These are phyloP conservation scores for Zygaena filipendulae DNA, from an alignment of 2,888 invertebrate species.

Conservation along the genomic window DNA sequence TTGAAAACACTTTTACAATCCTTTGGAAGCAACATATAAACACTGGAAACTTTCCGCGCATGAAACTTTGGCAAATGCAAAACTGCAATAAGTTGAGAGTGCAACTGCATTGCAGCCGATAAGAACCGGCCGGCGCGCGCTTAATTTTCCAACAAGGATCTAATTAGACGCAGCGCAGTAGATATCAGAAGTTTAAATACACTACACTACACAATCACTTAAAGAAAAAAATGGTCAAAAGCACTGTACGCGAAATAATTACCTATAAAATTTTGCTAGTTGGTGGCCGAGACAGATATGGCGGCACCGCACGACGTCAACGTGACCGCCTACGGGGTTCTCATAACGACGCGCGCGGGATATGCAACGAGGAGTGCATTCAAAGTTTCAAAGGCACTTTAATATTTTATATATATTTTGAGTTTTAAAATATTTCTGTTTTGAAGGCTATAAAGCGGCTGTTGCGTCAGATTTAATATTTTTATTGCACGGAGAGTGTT, in stretches of 20 bases:
- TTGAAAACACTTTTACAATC: conserved; percentile 48
- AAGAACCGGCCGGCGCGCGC: conserved; percentile 68
- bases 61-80: conserved; percentile 61
- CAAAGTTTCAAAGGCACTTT: conserved; percentile 61
- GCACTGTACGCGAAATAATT: conserved; percentile 65
- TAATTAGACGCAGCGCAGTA: conserved; percentile 45
- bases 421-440: conserved; percentile 49
- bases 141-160: conserved; percentile 60
- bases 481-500: conserved; percentile 68
- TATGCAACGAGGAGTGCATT: conserved; percentile 73
- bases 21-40: conserved; percentile 34
- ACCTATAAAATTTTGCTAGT: conserved; percentile 71
- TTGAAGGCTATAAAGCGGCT: conserved; percentile 45
- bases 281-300: conserved; percentile 74
- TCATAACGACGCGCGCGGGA: conserved; percentile 83
- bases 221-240: conserved; percentile 35
- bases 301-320: conserved; percentile 76
- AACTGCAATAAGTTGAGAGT: conserved; percentile 69
- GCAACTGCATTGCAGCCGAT: conserved; percentile 69
- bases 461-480: conserved; percentile 46
- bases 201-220: conserved; percentile 53
- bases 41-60: conserved; percentile 63
- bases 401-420: conserved; percentile 42
- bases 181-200: conserved; percentile 35
- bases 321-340: conserved; percentile 79